These are phyloP conservation scores for Xenopus laevis DNA, from an alignment of 2,113 vertebrate species.

Conservation along the genomic window DNA sequence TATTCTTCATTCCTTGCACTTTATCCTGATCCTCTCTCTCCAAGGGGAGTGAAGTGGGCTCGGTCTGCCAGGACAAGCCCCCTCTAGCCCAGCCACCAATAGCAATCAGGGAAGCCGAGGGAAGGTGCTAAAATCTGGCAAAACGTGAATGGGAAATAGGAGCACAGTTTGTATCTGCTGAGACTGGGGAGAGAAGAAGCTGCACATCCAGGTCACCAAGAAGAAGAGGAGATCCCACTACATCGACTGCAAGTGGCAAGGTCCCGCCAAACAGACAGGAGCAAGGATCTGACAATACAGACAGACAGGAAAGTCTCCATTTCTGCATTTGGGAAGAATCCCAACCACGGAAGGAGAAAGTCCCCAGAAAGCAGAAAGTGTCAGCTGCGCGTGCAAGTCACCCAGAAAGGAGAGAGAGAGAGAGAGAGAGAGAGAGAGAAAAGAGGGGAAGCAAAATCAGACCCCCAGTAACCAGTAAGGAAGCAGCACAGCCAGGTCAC, in stretches of 20 bases:
- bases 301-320: too few relatives aligned
- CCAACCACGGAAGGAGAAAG: too few relatives aligned
- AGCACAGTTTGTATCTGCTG: conserved; percentile 82
- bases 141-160: conserved; percentile 78
- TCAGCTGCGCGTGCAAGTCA: conserved; percentile 12
- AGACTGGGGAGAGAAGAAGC: conserved; percentile 47
- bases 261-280: too few relatives aligned
- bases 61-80: too few relatives aligned
- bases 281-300: too few relatives aligned
- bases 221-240: too few relatives aligned
- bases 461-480: not conserved
- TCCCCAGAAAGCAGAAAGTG: not conserved
- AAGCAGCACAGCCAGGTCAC: conserved; percentile 3
- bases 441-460: conserved; percentile 12
- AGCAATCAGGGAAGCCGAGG: conserved; percentile 35
- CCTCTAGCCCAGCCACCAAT: too few relatives aligned
- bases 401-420: conserved; percentile 17
- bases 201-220: not conserved
- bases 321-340: too few relatives aligned
- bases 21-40: too few relatives aligned
- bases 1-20: too few relatives aligned
- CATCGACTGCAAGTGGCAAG: too few relatives aligned
- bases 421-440: conserved; percentile 21
- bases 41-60: too few relatives aligned
- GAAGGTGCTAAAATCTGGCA: conserved; percentile 54